Base-by-base conservation (phyloP, 2,113 vertebrate genomes). In the Argyrosomus japonicus region DNA sequence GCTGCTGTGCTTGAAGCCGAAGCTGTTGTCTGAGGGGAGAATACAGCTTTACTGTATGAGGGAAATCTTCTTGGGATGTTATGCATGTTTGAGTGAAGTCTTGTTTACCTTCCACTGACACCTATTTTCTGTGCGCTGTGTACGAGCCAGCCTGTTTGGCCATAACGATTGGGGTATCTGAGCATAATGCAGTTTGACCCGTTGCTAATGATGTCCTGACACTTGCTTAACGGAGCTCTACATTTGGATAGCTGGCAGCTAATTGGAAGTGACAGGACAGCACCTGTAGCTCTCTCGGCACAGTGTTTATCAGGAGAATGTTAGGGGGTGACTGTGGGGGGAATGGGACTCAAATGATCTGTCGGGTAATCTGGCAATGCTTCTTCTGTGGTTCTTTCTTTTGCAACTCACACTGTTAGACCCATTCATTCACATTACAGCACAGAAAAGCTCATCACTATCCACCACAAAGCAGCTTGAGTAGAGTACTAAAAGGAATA, bases 131-230 rank as follows among this genome's bases (percentile, higher is more conserved):
- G 64, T 69, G 76, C 25, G 83, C 68, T 2, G 21, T 18, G 54
- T 50, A 81, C 68, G 47, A 64, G 58, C 74, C 70, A 9, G 84
- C 50, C 68, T 56, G 78, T 72, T 81, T 73, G 81, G 69, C 88
- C 79, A 14, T 88, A 84, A 85, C 36, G 56, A 84, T 79, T 21
- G 69, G 77, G 83, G 72, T 80, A 73, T 83, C 83, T 88, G 91
- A 93, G 88, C 81, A 64, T 94, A 93, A 95, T 92, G 82, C 69
- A 83, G 84, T 93, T 93, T 95, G 94, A 95, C 93, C 93, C 68
- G 54, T 77, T 63, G 90, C 88, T 94, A 94, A 95, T 94, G 88
- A 93, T 89, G 90, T 79, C 90, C 87, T 87, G 82, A 88, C 81
- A 84, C 88, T 83, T 90, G 89, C 81, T 92, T 89, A 82, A 88